Evolutionary conservation across 2,113 vertebrate genomes (phyloP).

Genomic region (Recurvirostra avosetta): DNA sequence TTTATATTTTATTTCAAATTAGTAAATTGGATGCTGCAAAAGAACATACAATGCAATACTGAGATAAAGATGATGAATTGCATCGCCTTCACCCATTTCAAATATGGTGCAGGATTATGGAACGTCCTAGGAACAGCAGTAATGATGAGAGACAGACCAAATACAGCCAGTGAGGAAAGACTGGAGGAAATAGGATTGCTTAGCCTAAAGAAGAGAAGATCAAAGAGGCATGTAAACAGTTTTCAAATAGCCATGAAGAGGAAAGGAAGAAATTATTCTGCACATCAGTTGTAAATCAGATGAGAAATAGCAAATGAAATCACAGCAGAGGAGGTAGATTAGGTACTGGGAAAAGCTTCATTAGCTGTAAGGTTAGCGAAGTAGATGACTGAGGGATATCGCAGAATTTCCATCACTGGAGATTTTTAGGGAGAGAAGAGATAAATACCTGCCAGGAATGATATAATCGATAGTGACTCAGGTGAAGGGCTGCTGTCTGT

Average conservation of each 20-base stretch:
- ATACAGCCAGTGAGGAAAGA: not conserved
- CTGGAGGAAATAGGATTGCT: not conserved
- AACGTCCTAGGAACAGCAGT: not conserved
- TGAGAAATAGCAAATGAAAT: not conserved
- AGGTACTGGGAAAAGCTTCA: not conserved
- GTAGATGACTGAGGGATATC: not conserved
- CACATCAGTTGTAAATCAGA: not conserved
- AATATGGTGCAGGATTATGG: not conserved
- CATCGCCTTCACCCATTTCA: not conserved
- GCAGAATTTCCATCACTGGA: not conserved
- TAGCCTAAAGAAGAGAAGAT: not conserved
- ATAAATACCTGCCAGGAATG: not conserved
- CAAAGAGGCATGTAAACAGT: not conserved
- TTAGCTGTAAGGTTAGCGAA: not conserved
- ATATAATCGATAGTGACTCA: not conserved
- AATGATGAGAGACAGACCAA: not conserved
- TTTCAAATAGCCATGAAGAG: not conserved
- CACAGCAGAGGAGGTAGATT: not conserved
- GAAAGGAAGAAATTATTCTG: not conserved
- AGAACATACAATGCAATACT: not conserved
- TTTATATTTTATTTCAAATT: not conserved
- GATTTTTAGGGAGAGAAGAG: not conserved
- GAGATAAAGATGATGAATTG: not conserved
- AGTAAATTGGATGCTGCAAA: not conserved
- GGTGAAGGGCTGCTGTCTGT: not conserved